These are phyloP conservation scores for Phaethon lepturus DNA, from an alignment of 2,113 vertebrate genomes.

Conservation along the genomic window DNA sequence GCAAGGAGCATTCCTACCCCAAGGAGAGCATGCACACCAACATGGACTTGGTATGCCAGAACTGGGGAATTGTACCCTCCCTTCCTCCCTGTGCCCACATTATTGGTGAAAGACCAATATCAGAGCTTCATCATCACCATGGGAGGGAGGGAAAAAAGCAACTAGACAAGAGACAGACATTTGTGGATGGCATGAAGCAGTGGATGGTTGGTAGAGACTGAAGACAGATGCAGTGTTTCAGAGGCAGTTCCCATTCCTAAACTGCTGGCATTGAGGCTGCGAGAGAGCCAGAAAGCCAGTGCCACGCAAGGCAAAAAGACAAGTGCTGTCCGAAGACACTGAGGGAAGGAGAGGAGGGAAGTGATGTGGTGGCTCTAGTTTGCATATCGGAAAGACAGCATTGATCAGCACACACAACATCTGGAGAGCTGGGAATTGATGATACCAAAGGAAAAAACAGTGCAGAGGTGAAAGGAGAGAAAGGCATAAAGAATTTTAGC, in stretches of 20 bases:
- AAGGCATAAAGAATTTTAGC: not conserved
- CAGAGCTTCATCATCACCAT: not conserved
- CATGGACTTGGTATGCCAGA: not conserved
- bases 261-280: not conserved
- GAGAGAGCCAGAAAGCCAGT: too few relatives aligned
- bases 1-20: not conserved
- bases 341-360: not conserved
- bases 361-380: not conserved
- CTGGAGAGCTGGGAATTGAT: not conserved
- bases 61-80: not conserved
- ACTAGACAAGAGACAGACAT: not conserved
- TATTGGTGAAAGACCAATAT: not conserved
- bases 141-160: not conserved
- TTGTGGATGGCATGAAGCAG: not conserved
- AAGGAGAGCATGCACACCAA: accelerated
- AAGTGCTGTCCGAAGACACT: not conserved
- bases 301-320: too few relatives aligned
- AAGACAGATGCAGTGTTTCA: not conserved
- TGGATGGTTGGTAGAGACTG: not conserved
- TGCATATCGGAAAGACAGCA: not conserved
- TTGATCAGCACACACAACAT: not conserved
- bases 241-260: not conserved
- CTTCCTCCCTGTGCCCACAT: accelerated
- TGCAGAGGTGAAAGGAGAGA: not conserved
- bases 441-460: not conserved